These are phyloP conservation scores for Arenaria interpres DNA, from an alignment of 2,113 vertebrate genomes.

Conservation along the genomic window DNA sequence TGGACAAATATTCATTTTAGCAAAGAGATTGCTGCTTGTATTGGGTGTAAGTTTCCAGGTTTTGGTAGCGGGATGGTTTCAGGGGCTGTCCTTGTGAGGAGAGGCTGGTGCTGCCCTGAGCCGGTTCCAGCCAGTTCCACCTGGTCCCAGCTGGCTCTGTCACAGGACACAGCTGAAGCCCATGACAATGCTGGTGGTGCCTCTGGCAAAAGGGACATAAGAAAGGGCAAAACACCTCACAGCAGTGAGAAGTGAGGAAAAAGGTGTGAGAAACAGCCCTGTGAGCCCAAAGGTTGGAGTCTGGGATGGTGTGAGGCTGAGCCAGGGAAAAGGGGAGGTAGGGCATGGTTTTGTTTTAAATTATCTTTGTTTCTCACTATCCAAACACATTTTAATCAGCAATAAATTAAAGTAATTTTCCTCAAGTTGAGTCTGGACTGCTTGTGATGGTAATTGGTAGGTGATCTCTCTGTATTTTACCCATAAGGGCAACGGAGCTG, in stretches of 20 bases:
- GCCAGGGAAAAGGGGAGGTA: neutral
- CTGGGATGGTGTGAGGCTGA: neutral
- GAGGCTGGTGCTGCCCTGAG: neutral
- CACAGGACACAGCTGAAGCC: neutral
- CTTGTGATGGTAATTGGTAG: neutral
- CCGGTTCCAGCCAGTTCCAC: fast-evolving
- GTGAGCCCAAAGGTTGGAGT: neutral
- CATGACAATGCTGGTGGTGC: fast-evolving
- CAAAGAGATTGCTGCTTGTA: neutral
- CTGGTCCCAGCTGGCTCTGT: neutral
- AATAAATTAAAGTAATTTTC: neutral
- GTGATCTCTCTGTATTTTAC: neutral
- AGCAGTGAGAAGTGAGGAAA: neutral
- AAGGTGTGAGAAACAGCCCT: neutral
- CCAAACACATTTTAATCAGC: neutral
- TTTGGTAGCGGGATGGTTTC: neutral
- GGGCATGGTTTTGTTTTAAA: neutral
- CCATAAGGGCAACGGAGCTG: neutral
- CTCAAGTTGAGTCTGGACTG: neutral
- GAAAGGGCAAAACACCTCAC: neutral
- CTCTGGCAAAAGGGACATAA: neutral
- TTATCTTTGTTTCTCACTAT: neutral
- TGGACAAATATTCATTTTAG: neutral
- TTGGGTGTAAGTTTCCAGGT: neutral
- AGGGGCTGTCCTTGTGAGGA: neutral